These are phyloP conservation scores for Oncorhynchus mykiss DNA, from an alignment of 2,113 vertebrate genomes.

Conservation along the genomic window DNA sequence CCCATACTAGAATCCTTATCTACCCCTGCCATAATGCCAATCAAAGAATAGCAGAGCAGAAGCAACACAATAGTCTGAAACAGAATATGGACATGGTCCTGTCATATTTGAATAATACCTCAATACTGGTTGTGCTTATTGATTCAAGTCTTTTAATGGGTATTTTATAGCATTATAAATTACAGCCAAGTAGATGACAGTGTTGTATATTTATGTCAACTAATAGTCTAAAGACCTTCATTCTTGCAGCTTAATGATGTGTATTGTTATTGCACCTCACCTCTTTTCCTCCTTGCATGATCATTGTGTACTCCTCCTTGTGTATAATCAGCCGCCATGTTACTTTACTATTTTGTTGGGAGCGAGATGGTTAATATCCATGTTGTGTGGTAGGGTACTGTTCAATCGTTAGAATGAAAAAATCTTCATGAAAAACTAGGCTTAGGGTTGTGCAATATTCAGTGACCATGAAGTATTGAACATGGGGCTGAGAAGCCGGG, in stretches of 20 bases:
- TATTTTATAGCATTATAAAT: constrained; percentile 45
- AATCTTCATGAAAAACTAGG: neutral
- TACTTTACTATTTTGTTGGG: constrained; percentile 61
- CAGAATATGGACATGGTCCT: constrained; percentile 46
- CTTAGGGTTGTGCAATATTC: too few species aligned
- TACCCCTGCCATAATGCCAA: constrained; percentile 38
- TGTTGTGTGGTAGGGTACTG: constrained; percentile 15
- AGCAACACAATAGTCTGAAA: neutral
- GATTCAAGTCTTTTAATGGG: constrained; percentile 30
- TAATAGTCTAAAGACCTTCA: constrained; percentile 45
- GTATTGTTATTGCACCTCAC: constrained; percentile 21
- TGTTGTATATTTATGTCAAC: constrained; percentile 48
- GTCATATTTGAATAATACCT: constrained; percentile 13
- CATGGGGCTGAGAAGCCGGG: constrained; percentile 19
- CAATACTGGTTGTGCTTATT: constrained; percentile 45
- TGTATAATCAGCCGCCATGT: constrained; percentile 57
- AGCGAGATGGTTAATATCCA: constrained; percentile 51
- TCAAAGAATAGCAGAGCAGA: constrained; percentile 57
- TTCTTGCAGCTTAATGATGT: constrained; percentile 39
- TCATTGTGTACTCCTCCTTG: constrained; percentile 57
- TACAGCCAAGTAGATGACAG: constrained; percentile 45
- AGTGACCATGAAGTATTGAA: constrained; percentile 12
- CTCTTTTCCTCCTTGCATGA: constrained; percentile 61
- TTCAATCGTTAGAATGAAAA: neutral
- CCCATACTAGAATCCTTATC: too few species aligned